Conservation (phyloP, 1,140 invertebrate genomes). For the Drosophila equinoxialis region DNA sequence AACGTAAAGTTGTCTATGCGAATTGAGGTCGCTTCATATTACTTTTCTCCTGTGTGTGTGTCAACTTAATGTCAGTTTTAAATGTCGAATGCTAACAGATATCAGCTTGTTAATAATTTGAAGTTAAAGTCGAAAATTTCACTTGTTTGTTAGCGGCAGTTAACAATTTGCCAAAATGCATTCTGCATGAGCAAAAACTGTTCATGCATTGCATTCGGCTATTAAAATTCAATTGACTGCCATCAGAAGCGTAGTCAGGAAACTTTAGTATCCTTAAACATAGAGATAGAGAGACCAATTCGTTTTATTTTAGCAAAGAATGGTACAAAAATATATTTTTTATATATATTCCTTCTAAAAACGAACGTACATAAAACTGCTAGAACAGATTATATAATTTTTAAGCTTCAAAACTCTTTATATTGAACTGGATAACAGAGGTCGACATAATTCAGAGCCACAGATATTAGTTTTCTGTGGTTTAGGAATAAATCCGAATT, state of each 20-base stretch:
- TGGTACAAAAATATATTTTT: too few relatives aligned
- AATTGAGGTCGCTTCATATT: conserved; percentile 27
- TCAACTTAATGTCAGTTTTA: conserved; percentile 50
- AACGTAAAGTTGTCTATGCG: conserved; percentile 42
- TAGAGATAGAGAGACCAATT: too few relatives aligned
- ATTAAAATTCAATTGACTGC: conserved; percentile 77
- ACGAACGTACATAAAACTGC: too few relatives aligned
- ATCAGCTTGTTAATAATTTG: conserved; percentile 39
- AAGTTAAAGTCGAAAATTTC: neutral
- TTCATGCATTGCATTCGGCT: conserved; percentile 28
- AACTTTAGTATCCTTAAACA: too few relatives aligned
- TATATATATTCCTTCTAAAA: too few relatives aligned
- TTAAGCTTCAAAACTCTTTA: too few relatives aligned
- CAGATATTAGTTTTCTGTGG: too few relatives aligned
- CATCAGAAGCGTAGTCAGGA: conserved; percentile 7
- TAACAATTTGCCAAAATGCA: conserved; percentile 67
- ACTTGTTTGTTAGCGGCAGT: conserved; percentile 8
- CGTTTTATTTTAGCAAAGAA: too few relatives aligned
- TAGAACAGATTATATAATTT: too few relatives aligned
- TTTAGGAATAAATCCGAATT: too few relatives aligned
- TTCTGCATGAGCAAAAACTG: conserved; percentile 48
- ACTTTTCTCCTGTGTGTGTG: conserved; percentile 31
- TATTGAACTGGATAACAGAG: too few relatives aligned
- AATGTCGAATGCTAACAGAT: conserved; percentile 6
- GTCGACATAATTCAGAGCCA: too few relatives aligned